A percentile compares a stretch with the other conserved stretches of the same genome.
Evolutionary conservation across 2,113 vertebrate genomes (phyloP).

Genomic region (Paradisaea rubra): DNA sequence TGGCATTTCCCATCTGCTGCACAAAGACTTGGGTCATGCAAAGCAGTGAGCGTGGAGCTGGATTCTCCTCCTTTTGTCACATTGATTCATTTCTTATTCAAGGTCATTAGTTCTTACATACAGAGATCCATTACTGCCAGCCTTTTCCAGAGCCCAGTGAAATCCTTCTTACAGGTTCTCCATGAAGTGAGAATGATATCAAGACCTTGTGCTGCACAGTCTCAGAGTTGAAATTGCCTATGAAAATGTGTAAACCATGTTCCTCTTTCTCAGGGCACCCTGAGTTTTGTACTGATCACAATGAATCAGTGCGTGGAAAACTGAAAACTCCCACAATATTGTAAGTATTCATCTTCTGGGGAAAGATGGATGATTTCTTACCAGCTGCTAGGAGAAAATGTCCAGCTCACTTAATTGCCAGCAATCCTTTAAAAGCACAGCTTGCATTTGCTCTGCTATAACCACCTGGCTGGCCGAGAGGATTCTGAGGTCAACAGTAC

Average conservation of each 20-base stretch:
- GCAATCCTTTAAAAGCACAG: slow-evolving; percentile 24
- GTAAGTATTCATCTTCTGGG: slow-evolving; percentile 35
- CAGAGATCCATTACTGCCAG: background rate
- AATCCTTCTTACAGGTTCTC: background rate
- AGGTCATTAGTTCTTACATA: background rate
- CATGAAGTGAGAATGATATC: background rate
- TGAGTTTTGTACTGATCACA: background rate
- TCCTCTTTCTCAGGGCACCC: background rate
- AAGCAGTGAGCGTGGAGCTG: background rate
- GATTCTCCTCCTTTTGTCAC: background rate
- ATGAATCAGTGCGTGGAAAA: background rate
- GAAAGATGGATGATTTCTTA: slow-evolving; percentile 42
- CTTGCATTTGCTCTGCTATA: slow-evolving; percentile 3
- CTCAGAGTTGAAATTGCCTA: background rate
- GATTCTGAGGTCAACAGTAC: background rate
- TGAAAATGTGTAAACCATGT: background rate
- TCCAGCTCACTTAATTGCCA: slow-evolving; percentile 49
- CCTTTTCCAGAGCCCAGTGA: background rate
- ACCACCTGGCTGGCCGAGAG: slow-evolving; percentile 30
- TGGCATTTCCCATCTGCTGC: background rate
- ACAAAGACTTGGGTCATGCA: background rate
- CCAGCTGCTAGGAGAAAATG: background rate
- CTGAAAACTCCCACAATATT: background rate
- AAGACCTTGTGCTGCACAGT: background rate
- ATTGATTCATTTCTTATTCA: background rate